Evolutionary conservation across 2,797 vertebrate genomes (phyloP).

Genomic region (Carduelis carduelis): DNA sequence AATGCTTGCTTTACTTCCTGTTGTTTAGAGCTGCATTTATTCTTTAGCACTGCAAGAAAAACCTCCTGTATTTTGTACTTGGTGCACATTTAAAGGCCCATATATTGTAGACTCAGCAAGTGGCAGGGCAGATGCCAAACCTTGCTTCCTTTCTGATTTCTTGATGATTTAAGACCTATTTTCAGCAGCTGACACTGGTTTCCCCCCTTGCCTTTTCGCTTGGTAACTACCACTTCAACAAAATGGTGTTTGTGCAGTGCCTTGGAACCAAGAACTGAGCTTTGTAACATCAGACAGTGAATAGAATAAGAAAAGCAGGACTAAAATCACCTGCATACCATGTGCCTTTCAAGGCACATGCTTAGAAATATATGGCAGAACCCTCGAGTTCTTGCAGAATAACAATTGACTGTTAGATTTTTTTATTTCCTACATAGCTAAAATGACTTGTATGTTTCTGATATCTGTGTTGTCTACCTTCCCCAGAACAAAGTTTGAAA

Average conservation of each 20-base stretch:
- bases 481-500: neutral
- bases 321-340: neutral
- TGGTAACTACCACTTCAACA: slow-evolving; percentile 25
- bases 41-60: slow-evolving; percentile 53
- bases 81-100: neutral
- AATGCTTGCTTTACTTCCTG: slow-evolving; percentile 60
- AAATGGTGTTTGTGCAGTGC: slow-evolving; percentile 21
- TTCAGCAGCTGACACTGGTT: slow-evolving; percentile 19
- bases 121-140: slow-evolving; percentile 37
- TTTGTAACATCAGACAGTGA: neutral
- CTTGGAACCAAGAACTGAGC: neutral
- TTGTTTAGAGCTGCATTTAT: slow-evolving; percentile 60
- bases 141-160: slow-evolving; percentile 59
- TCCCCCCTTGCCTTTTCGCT: neutral
- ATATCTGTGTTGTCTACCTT: neutral
- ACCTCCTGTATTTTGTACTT: slow-evolving; percentile 12
- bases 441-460: neutral
- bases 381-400: neutral
- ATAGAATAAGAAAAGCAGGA: neutral
- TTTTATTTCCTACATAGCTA: neutral
- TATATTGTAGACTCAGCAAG: slow-evolving; percentile 56
- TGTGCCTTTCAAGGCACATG: neutral
- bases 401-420: neutral
- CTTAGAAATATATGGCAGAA: neutral
- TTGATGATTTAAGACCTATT: slow-evolving; percentile 52